Base-by-base conservation (phyloP, 2,797 vertebrate species). In the Linurgus olivaceus region DNA sequence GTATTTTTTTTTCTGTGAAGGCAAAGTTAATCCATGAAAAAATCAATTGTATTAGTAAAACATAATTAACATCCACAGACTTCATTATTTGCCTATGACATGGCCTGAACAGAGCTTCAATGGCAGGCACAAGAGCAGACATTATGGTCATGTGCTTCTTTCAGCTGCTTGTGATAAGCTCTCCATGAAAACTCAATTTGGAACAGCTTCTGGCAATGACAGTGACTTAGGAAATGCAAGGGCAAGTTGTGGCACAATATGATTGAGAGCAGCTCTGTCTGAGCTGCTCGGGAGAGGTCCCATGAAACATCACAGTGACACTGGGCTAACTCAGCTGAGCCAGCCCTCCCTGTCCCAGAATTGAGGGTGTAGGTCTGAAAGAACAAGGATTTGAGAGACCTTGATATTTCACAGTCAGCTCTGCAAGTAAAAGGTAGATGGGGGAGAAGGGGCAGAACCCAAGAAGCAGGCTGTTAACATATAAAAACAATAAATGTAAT, bases 401-500 rank as follows among this genome's bases (percentile, higher is more conserved):
- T 7, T 7, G 2, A 0, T 25, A 35, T 13, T 78, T 87, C 55
- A 61, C 38, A 77, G 13, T 24, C 45, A 87, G 28, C 19, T 81
- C 50, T 28, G 24, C 44, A 52, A 70, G 13, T 28, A 61, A 76
- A 54, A 75, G 9, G n/a, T 3, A 55, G 44, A 52, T 45, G 17
- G 82, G 26, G 29, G 62, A 71, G 48, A 91, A 86, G 24, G 13
- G 31, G 35, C 33, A 76, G 42, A 78, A 33, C 37, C 40, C 47
- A 25, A 85, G 78, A 88, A 86, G 50, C 2, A 3, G 35, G 31
- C 13, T 59, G 80, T 79, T 77, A 87, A 82, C 29, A 25, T 21
- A 1, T 5, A 91, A 65, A 15, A 77, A 57, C 66, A 95, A 48
- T 87, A 82, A 96, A 93, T 48, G 13, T 25, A 86, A 96, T 44